Evolutionary conservation across 2,797 vertebrate genomes (phyloP).

Genomic region (Margarornis squamiger): DNA sequence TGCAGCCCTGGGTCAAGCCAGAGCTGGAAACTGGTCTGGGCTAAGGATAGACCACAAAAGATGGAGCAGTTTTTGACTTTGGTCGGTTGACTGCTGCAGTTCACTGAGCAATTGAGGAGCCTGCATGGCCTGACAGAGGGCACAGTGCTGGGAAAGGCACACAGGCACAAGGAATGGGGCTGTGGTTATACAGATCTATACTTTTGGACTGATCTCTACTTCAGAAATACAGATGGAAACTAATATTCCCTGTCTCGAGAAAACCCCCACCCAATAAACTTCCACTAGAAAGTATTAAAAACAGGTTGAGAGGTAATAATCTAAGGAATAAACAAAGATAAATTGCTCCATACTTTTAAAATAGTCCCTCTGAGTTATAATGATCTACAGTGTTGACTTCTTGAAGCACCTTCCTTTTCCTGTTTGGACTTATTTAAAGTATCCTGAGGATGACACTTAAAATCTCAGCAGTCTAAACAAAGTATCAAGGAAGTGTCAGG

Average conservation of each 20-base stretch:
- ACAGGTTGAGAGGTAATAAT: not conserved
- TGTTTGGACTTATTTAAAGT: constrained; percentile 54
- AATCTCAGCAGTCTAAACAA: constrained; percentile 64
- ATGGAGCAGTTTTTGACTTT: not conserved
- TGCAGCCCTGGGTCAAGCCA: not conserved
- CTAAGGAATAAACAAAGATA: constrained; percentile 4
- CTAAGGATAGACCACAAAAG: not conserved
- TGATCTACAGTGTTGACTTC: constrained; percentile 23
- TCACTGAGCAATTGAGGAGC: not conserved
- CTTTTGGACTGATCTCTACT: not conserved
- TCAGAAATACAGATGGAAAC: not conserved
- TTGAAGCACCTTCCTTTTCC: constrained; percentile 55
- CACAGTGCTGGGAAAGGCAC: not conserved
- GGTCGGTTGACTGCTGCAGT: not conserved
- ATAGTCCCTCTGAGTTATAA: not conserved
- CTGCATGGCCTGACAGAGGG: not conserved
- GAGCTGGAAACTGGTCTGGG: rapidly evolving
- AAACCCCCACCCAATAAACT: not conserved
- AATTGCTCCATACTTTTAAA: constrained; percentile 29
- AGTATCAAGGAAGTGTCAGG: constrained; percentile 72
- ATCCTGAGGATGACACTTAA: constrained; percentile 41
- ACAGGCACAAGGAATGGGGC: rapidly evolving
- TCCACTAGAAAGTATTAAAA: not conserved
- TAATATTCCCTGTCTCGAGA: not conserved
- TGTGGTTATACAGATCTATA: not conserved